Evolutionary conservation across 2,113 vertebrate species (phyloP), one percentile per base, ranked within the genome.

Genomic region (Podiceps cristatus): DNA sequence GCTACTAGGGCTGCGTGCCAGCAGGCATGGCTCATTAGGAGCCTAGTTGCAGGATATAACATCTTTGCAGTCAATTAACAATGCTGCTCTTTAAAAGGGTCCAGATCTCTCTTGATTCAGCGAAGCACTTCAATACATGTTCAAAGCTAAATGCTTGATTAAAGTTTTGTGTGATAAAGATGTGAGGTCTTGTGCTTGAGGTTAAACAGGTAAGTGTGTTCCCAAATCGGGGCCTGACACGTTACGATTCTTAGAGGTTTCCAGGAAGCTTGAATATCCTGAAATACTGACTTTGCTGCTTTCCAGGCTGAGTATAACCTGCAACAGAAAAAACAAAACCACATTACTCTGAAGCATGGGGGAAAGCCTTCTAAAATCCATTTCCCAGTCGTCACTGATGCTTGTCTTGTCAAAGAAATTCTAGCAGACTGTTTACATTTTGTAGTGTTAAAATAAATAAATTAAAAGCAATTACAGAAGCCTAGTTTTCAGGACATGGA

Each of bases 211-310:
- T 66, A 91, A 83, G 35, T 4, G 9, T 13, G 8, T 87, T 96
- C 58, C 76, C 62, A 55, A 73, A 91, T 95, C 88, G 71, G 72
- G 50, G 77, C 72, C 53, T 80, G 80, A 86, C 85, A 44, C 27
- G 55, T 88, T 94, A 49, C 1, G 1, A 29, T 56, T 95, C 60
- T 83, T 50, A 59, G 55, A 83, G 22, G 83, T 76, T 95, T 93
- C 69, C 88, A 85, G 77, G 91, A 95, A 95, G 93, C 90, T 84
- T 76, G 69, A 78, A 25, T 69, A 58, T 90, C 80, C 75, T 93
- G 73, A 94, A 92, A 83, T 62, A 88, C 80, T 44, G 66, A 93
- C 87, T 88, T 18, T 86, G 47, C 55, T 74, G 52, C 75, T 93
- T 93, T 73, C 60, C 53, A 81, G 35, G 37, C 40, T 56, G 40